Conservation (phyloP, 2,888 invertebrate species). For the Campoplex capitator region DNA sequence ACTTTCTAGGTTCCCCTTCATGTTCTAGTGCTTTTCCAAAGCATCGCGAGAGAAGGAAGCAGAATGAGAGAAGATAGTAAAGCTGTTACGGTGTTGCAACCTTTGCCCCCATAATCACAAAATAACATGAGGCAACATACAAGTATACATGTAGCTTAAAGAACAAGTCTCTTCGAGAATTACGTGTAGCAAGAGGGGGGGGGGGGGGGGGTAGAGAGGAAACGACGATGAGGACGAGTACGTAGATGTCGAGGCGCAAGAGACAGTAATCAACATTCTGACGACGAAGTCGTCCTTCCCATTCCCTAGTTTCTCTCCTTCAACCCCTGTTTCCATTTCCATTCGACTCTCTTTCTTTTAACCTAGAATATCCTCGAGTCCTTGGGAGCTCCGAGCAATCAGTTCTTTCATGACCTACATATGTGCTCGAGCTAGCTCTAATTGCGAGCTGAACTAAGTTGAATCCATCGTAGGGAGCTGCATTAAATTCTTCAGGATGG, state of each 20-base stretch:
- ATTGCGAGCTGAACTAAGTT: constrained; percentile 31
- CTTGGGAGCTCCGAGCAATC: constrained; percentile 37
- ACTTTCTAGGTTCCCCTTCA: background rate
- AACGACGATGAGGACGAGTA: constrained; percentile 40
- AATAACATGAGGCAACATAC: constrained; percentile 27
- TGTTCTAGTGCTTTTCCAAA: background rate
- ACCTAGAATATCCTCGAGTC: constrained; percentile 27
- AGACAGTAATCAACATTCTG: constrained; percentile 66
- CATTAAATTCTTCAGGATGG: constrained; percentile 1
- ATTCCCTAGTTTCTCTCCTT: constrained; percentile 10
- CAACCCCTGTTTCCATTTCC: constrained; percentile 27
- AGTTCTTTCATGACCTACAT: constrained; percentile 48
- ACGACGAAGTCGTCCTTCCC: constrained; percentile 53
- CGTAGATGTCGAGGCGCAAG: constrained; percentile 45
- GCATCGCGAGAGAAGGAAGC: constrained; percentile 1
- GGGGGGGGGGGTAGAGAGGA: background rate
- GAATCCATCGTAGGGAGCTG: background rate
- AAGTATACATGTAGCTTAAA: constrained; percentile 23
- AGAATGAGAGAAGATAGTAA: constrained; percentile 8
- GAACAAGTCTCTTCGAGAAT: constrained; percentile 50
- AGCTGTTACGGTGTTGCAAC: constrained; percentile 26
- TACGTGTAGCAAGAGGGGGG: background rate
- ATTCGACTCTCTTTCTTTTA: constrained; percentile 13
- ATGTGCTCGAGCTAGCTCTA: constrained; percentile 13
- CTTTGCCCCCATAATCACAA: constrained; percentile 47